A percentile compares a stretch with the other conserved stretches of the same genome.
Evolutionary conservation across 2,888 invertebrate genomes (phyloP).

Genomic region (Nomada hirtipes): DNA sequence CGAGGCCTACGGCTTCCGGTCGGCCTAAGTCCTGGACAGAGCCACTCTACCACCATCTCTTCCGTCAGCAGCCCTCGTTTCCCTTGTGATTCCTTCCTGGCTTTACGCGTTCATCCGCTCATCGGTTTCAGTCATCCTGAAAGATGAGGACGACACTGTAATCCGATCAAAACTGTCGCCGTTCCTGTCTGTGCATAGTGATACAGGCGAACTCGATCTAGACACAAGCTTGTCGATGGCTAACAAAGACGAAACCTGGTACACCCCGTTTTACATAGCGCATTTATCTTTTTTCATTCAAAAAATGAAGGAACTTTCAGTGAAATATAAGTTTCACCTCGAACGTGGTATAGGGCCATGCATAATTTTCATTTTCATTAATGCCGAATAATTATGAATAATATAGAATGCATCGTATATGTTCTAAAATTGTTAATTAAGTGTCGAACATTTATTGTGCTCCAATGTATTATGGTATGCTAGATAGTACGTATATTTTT

Average conservation of each 20-base stretch:
- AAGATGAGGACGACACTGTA: slow-evolving; percentile 59
- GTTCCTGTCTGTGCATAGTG: slow-evolving; percentile 4
- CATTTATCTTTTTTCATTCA: too few relatives aligned
- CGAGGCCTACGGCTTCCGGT: slow-evolving; percentile 86
- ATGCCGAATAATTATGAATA: neutral
- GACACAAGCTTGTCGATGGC: neutral
- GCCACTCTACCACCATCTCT: slow-evolving; percentile 83
- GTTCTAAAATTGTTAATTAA: too few relatives aligned
- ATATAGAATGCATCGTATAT: neutral
- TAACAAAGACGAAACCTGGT: slow-evolving; percentile 3
- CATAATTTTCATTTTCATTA: too few relatives aligned
- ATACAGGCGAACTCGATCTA: slow-evolving; percentile 2
- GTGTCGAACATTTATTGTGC: too few relatives aligned
- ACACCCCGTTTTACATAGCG: too few relatives aligned
- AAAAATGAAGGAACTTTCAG: too few relatives aligned
- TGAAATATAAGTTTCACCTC: too few relatives aligned
- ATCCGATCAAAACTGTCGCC: slow-evolving; percentile 51
- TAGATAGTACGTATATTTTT: too few relatives aligned
- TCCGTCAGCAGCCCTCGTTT: slow-evolving; percentile 55
- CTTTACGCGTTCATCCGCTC: slow-evolving; percentile 67
- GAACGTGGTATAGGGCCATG: too few relatives aligned
- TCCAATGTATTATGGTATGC: too few relatives aligned
- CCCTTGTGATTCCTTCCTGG: slow-evolving; percentile 62
- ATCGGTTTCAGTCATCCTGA: slow-evolving; percentile 71
- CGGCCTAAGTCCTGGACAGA: slow-evolving; percentile 83